phyloP scores from a whole-genome alignment of 2,797 vertebrate species.

The Thaleichthys pacificus region DNA sequence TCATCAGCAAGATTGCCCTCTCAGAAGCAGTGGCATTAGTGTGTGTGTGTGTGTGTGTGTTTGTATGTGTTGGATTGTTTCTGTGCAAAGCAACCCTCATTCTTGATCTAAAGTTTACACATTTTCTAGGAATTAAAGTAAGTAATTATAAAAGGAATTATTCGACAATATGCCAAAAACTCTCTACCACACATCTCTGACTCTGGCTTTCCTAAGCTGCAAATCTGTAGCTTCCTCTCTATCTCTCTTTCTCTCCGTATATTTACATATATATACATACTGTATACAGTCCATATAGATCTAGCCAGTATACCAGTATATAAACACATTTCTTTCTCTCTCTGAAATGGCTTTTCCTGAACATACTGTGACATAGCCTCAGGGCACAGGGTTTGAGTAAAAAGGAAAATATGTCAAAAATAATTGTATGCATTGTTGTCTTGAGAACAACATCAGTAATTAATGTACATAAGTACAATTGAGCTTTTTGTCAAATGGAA shows the following conservation, averaged over 20 bases:
- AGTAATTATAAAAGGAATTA: neutral
- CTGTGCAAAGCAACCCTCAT: neutral
- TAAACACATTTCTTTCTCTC: neutral
- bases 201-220: neutral
- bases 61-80: constrained; percentile 14
- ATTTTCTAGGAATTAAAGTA: neutral
- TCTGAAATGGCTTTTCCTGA: neutral
- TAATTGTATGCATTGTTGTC: constrained; percentile 3
- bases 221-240: neutral
- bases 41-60: constrained; percentile 5
- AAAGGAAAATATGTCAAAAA: neutral
- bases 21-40: constrained; percentile 25
- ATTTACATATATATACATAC: neutral
- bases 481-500: neutral
- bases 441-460: neutral
- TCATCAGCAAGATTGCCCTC: constrained; percentile 4
- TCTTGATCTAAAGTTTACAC: neutral
- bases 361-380: neutral
- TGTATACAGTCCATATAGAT: neutral
- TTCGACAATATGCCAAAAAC: neutral
- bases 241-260: neutral
- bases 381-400: neutral
- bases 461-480: neutral
- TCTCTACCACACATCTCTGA: neutral
- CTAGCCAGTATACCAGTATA: no score